A percentile compares a stretch with the other conserved stretches of the same genome.
Evolutionary conservation across 2,888 invertebrate genomes (phyloP).

Genomic region (Acanthopleura granulata): DNA sequence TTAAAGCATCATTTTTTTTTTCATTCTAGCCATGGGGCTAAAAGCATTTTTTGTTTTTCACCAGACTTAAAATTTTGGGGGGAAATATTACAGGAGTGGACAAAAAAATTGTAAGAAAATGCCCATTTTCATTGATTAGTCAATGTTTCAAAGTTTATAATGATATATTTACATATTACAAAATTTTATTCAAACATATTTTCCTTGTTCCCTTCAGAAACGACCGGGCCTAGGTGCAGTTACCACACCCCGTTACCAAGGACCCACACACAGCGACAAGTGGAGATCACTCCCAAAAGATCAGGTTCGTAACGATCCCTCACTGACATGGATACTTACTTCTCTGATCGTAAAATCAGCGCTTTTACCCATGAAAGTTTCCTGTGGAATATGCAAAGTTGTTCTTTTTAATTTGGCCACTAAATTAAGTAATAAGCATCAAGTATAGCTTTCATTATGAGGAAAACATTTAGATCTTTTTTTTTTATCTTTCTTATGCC

Average conservation of each 20-base stretch:
- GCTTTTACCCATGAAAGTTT: neutral
- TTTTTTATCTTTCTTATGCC: no score
- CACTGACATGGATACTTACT: neutral
- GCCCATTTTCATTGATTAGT: no score
- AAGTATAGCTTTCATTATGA: no score
- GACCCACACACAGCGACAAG: constrained; percentile 22
- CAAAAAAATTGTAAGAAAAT: no score
- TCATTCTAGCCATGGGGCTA: no score
- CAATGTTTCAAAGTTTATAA: no score
- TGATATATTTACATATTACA: neutral
- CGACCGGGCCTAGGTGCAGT: neutral
- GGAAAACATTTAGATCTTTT: no score
- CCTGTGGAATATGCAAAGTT: neutral
- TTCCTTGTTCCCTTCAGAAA: neutral
- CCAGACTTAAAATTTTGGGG: no score
- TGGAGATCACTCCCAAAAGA: neutral
- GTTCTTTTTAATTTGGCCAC: neutral
- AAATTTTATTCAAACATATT: neutral
- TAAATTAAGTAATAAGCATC: no score
- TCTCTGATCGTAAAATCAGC: neutral
- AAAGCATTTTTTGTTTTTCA: no score
- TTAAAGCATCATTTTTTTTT: no score
- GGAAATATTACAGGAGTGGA: no score
- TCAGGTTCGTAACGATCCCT: neutral
- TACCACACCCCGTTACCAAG: neutral